Base-by-base conservation (phyloP, 2,888 invertebrate species). In the Parnassius mnemosyne region DNA sequence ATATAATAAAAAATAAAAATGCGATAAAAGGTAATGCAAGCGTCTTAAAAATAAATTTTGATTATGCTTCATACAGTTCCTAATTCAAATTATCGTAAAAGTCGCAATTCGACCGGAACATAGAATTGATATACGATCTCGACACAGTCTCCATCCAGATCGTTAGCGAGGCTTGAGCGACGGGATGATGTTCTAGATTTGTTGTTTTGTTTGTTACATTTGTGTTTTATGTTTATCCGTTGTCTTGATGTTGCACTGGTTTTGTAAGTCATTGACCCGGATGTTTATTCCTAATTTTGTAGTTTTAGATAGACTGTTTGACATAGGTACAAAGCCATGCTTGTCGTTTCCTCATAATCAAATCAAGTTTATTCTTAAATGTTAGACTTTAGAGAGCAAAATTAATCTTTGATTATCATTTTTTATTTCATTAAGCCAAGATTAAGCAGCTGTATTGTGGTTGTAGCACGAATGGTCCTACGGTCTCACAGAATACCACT, bases 161-260 rank as follows among this genome's bases (percentile, higher is more conserved):
- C 10, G 11, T 43, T 13, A 1, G 47, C 13, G 47, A 47, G 16
- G 47, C 13, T 47, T 16, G 47, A 47, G 47, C 47, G 12, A 49
- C 9, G 13, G 49, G 13, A 49, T 49, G 49, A 49, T 49, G 49
- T 49, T 13, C 49, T 13, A 49, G 49, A 49, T 49, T 9, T 13
- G 13, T 49, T 9, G 3, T n/a, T n/a, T n/a, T n/a, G n/a, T n/a
- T n/a, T n/a, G n/a, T n/a, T n/a, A 49, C 13, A 49, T 34, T 34
- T 11, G 49, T 49, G 49, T 49, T 49, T 49, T 49, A 49, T 49
- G 49, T 49, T 49, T 12, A 11, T 49, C 49, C 10, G 13, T 49
- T 12, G 49, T 49, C 13, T 13, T n/a, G 13, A n/a, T 49, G 9
- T 16, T 49, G 49, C 13, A 49, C 13, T 2, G 7, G 16, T 13